Base-by-base conservation (phyloP, 2,888 invertebrate genomes). In the Perizoma affinitatum region DNA sequence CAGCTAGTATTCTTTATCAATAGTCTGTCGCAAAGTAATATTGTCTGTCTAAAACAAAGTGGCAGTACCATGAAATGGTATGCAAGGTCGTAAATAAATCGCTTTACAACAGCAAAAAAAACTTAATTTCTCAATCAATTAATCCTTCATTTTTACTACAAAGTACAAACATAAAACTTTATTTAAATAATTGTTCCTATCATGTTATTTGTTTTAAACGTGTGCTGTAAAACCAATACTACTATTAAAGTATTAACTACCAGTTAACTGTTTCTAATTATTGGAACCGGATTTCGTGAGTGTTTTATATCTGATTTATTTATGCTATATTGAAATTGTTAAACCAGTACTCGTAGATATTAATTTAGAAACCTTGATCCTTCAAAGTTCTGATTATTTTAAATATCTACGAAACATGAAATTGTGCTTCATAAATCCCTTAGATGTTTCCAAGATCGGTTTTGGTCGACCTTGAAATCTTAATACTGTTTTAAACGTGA, bases 231-330 rank as follows among this genome's bases (percentile, higher is more conserved):
- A 58, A 52, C 36, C 40, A 50, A 49, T 43, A 50, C 46, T 33
- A 48, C 22, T 35, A 56, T 36, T 36, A 55, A 48, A 40, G 8
- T 35, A 41, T 51, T 51, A 46, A 41, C 45, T 50, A 45, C 45
- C 40, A n/a, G 40, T 51, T 47, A 36, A 52, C 36, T 51, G 51
- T 42, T 51, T 35, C 38, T 45, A 35, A 52, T 58, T 47, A 42
- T 47, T 43, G 36, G 36, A 52, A 58, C 58, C 57, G 57, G 57
- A 57, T 57, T 56, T 51, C 40, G 50, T 50, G 40, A 51, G 50
- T 44, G 49, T 49, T 44, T 41, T 11, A 45, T 48, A 48, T 43
- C 36, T 48, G 43, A 49, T 55, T 48, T 48, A 48, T 48, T 48
- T 48, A 48, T 36, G 42, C 22, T 36, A 6, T 8, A 36, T 43